phyloP scores from a whole-genome alignment of 2,888 invertebrate species.

The Erebia ligea region DNA sequence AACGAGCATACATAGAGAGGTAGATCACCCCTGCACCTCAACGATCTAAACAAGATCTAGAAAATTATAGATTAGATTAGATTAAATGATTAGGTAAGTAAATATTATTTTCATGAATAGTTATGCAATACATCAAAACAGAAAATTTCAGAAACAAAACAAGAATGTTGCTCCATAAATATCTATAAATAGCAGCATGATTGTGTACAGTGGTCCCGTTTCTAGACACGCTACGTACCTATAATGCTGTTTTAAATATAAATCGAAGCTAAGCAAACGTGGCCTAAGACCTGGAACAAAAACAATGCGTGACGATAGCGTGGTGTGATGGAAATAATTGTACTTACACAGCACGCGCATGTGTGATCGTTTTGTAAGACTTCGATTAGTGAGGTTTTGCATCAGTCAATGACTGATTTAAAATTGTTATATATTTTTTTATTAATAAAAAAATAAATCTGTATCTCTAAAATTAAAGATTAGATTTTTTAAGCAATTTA shows the following conservation, averaged over 20 bases:
- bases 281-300: background rate
- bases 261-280: constrained; percentile 14
- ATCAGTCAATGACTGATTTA: too few relatives aligned
- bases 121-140: background rate
- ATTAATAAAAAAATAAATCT: too few relatives aligned
- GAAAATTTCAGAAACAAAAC: background rate
- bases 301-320: background rate
- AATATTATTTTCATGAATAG: background rate
- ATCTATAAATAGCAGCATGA: background rate
- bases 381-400: too few relatives aligned
- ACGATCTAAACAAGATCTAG: too few relatives aligned
- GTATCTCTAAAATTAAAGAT: too few relatives aligned
- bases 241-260: constrained; percentile 7
- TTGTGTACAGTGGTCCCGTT: background rate
- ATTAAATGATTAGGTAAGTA: too few relatives aligned
- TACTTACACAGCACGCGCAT: background rate
- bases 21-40: too few relatives aligned
- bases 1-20: too few relatives aligned
- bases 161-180: background rate
- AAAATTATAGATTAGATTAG: too few relatives aligned
- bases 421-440: too few relatives aligned
- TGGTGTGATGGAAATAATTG: background rate
- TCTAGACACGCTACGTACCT: background rate
- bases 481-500: too few relatives aligned
- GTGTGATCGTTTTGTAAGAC: background rate